A percentile compares a stretch with the other conserved stretches of the same genome.
Conservation (phyloP, 2,797 vertebrate species). For the Hydrocynus forskahlii region DNA sequence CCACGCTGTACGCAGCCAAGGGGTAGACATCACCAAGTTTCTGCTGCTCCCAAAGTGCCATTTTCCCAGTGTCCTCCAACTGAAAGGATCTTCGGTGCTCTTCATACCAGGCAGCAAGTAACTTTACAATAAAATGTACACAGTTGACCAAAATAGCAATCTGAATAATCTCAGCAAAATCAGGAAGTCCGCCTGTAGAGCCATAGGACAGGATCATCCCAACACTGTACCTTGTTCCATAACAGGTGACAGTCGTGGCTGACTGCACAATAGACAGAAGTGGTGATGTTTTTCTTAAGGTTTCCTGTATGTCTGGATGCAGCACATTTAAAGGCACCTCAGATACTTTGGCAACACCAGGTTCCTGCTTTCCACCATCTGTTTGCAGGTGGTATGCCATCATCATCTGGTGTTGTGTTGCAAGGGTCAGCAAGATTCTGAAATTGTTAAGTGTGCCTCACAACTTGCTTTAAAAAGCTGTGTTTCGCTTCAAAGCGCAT, state of each 20-base stretch:
- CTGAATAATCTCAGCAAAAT: constrained; percentile 6
- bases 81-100: neutral
- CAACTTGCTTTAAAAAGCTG: neutral
- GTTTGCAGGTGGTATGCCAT: neutral
- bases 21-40: neutral
- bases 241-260: neutral
- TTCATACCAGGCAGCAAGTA: neutral
- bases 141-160: neutral
- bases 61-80: constrained; percentile 2
- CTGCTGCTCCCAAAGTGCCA: neutral
- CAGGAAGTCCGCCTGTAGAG: neutral
- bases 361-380: neutral
- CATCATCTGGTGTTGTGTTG: neutral
- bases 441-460: neutral
- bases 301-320: constrained; percentile 4
- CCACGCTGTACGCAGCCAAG: neutral
- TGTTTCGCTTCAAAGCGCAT: too few relatives aligned
- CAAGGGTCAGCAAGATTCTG: neutral
- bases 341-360: constrained; percentile 3
- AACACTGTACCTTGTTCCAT: neutral
- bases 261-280: neutral
- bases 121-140: neutral
- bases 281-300: neutral
- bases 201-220: constrained; percentile 7
- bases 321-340: neutral